Conservation (phyloP, 2,113 vertebrate genomes). For the Lathamus discolor region DNA sequence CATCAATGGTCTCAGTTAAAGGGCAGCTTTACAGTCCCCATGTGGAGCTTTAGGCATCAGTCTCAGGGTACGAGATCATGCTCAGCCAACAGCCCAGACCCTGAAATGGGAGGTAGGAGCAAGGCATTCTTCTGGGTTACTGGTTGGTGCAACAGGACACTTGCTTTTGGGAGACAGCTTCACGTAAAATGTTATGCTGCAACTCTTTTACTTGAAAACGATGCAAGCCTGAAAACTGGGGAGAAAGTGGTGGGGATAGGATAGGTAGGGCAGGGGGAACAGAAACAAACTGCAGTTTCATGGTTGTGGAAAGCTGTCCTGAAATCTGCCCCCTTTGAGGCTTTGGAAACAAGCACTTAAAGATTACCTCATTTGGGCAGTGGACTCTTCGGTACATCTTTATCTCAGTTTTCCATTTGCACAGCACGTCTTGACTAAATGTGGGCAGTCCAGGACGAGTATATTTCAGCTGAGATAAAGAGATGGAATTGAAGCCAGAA, state of each 20-base stretch:
- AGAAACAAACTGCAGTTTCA: not conserved
- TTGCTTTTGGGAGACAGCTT: not conserved
- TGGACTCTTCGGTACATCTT: conserved; percentile 90
- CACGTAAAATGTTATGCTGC: not conserved
- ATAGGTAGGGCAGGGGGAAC: not conserved
- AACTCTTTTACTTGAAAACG: not conserved
- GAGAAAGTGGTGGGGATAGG: not conserved
- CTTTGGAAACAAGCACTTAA: not conserved
- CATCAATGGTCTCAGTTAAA: not conserved
- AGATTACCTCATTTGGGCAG: conserved; percentile 91
- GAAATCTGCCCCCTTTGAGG: not conserved
- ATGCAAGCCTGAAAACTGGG: not conserved
- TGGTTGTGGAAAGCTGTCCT: not conserved
- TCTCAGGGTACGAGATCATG: rapidly evolving
- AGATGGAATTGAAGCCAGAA: not conserved
- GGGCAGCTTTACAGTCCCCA: not conserved
- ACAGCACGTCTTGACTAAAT: conserved; percentile 91
- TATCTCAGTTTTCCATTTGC: conserved; percentile 93
- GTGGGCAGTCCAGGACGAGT: conserved; percentile 90
- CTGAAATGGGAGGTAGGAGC: not conserved
- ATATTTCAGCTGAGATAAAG: conserved; percentile 85
- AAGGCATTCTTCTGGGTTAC: not conserved
- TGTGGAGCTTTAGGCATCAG: not conserved
- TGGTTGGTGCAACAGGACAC: not conserved
- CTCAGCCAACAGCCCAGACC: not conserved